Conservation (phyloP, 2,888 invertebrate species). For the Megaustenia siamemsis region DNA sequence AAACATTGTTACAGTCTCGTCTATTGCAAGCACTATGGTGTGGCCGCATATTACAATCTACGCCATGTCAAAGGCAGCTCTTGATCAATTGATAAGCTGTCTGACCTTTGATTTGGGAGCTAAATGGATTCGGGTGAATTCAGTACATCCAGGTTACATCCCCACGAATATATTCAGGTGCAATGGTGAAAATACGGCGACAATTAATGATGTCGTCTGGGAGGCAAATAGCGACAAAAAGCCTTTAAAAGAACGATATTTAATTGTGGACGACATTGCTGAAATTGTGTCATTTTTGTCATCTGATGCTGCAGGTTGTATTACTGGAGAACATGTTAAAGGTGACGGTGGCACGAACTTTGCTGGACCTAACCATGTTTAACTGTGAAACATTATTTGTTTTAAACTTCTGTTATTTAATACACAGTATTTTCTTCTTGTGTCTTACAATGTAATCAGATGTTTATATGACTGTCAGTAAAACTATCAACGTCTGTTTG, state of each 20-base stretch:
- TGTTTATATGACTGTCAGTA: too few relatives aligned
- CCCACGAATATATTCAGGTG: neutral
- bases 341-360: conserved; percentile 3
- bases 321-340: neutral
- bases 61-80: conserved; percentile 24
- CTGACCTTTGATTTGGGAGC: conserved; percentile 22
- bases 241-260: neutral
- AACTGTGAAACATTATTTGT: too few relatives aligned
- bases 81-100: conserved; percentile 24
- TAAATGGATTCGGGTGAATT: conserved; percentile 30
- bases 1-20: conserved; percentile 46
- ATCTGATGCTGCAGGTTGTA: conserved; percentile 28
- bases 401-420: too few relatives aligned
- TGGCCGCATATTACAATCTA: neutral
- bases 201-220: neutral
- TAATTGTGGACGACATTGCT: neutral
- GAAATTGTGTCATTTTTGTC: conserved; percentile 21
- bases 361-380: neutral
- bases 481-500: too few relatives aligned
- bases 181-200: neutral
- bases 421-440: too few relatives aligned
- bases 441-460: too few relatives aligned
- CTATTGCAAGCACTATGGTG: neutral
- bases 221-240: neutral
- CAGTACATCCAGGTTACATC: conserved; percentile 21